Percentiles rank a stretch among this genome's conserved stretches.
Evolutionary conservation across 2,888 invertebrate genomes (phyloP).

Genomic region (Drosophila putrida): DNA sequence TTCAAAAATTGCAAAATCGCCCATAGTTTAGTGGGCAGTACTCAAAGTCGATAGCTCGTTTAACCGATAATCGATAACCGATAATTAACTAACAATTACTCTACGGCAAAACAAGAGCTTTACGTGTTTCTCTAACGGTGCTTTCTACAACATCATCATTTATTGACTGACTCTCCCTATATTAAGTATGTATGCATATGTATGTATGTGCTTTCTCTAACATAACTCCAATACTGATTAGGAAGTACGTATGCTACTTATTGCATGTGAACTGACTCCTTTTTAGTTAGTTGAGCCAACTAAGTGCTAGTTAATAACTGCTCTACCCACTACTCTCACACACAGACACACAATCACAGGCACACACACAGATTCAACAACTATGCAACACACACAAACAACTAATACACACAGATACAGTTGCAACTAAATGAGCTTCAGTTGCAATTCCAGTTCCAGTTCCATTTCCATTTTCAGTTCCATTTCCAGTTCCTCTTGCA

Average conservation of each 20-base stretch:
- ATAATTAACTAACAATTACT: constrained; percentile 46
- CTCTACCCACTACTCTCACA: constrained; percentile 17
- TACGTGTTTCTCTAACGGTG: constrained; percentile 34
- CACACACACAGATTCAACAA: not conserved
- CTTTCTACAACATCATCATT: constrained; percentile 22
- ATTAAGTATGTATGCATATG: constrained; percentile 1
- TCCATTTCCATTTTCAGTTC: not conserved
- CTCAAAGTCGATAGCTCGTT: constrained; percentile 15
- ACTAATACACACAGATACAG: constrained; percentile 2
- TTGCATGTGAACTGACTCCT: constrained; percentile 32
- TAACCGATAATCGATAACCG: constrained; percentile 5
- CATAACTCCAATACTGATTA: constrained; percentile 55
- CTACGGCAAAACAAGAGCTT: constrained; percentile 11
- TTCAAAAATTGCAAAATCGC: constrained; percentile 35
- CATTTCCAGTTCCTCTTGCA: not conserved
- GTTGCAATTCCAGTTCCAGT: not conserved
- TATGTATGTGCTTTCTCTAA: constrained; percentile 27
- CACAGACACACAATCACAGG: not conserved
- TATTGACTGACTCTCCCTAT: not conserved
- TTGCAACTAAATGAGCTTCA: constrained; percentile 20
- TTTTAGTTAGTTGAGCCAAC: constrained; percentile 43
- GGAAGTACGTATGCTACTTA: constrained; percentile 50
- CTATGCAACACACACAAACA: constrained; percentile 3
- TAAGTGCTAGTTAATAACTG: constrained; percentile 30
- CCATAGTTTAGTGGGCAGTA: constrained; percentile 27